These are phyloP conservation scores for Mystacornis crossleyi DNA, from an alignment of 2,113 vertebrate species.

Conservation along the genomic window DNA sequence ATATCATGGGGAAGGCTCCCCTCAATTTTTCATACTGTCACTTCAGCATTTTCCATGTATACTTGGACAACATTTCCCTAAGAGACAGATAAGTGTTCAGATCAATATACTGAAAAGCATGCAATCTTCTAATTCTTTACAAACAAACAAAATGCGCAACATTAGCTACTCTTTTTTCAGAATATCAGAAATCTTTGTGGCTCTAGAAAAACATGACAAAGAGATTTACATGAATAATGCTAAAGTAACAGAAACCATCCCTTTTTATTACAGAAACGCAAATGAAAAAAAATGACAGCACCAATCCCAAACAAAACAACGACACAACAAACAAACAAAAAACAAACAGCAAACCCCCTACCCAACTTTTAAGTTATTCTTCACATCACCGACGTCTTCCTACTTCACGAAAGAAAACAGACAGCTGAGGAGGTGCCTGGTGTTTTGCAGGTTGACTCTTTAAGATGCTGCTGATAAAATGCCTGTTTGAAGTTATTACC, in stretches of 20 bases:
- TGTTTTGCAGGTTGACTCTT: background rate
- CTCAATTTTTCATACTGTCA: constrained; percentile 5
- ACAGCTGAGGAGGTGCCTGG: background rate
- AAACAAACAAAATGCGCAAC: background rate
- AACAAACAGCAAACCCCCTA: background rate
- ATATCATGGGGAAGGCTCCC: background rate
- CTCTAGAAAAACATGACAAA: background rate
- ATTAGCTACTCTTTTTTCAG: background rate
- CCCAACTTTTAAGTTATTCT: background rate
- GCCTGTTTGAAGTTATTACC: background rate
- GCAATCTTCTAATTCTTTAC: background rate
- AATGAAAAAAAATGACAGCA: background rate
- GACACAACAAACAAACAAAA: no score
- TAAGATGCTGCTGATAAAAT: background rate
- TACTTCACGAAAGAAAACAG: background rate
- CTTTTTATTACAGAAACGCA: background rate
- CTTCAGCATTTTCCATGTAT: background rate
- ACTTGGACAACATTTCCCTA: background rate
- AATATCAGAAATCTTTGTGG: background rate
- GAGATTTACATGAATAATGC: background rate
- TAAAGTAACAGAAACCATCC: background rate
- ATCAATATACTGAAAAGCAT: background rate
- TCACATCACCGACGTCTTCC: background rate
- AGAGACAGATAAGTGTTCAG: background rate
- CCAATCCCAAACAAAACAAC: background rate